Evolutionary conservation across 2,888 invertebrate genomes (phyloP), one percentile per base, ranked within the genome.

Genomic region (Papilio protenor): DNA sequence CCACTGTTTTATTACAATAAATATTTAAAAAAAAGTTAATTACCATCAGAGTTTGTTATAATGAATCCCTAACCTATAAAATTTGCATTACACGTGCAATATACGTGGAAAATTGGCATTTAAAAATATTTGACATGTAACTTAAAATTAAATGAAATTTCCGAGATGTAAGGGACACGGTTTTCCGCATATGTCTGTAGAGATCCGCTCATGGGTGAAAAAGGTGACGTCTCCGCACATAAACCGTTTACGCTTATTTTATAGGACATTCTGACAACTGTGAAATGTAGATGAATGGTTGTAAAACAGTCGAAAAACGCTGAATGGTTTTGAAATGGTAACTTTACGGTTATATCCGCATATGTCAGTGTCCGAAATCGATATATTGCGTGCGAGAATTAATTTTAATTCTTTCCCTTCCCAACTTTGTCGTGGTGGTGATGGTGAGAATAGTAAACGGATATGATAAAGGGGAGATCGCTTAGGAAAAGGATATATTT

Each of bases 181-280:
- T 23, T 33, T 66, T 66, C 66, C 10, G 21, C 27, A 61, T 69
- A 69, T 40, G 21, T 59, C 57, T 14, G 33, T 23, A 23, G 40
- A 76, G 55, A 76, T 72, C n/a, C 49, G 27, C n/a, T 64, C 61
- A 49, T 52, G 72, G 49, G 33, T 61, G 73, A 71, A 75, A 77
- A 61, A 75, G 74, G 71, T 74, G 77, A 75, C 70, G 75, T 72
- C 52, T 21, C 71, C 27, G 45, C 61, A 45, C 55, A 75, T 78
- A 78, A 78, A 75, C 64, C 52, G 78, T 78, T 78, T 78, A 78
- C 72, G 75, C 72, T 75, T 75, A 78, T 78, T 78, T 78, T 78
- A 78, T 78, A 72, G 78, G 75, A 78, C 55, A 40, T 78, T 78
- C 78, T 78, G 78, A 78, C 78, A 75, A 78, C 78, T 78, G 78